Conservation (phyloP, 2,888 invertebrate species). For the Thymelicus sylvestris region DNA sequence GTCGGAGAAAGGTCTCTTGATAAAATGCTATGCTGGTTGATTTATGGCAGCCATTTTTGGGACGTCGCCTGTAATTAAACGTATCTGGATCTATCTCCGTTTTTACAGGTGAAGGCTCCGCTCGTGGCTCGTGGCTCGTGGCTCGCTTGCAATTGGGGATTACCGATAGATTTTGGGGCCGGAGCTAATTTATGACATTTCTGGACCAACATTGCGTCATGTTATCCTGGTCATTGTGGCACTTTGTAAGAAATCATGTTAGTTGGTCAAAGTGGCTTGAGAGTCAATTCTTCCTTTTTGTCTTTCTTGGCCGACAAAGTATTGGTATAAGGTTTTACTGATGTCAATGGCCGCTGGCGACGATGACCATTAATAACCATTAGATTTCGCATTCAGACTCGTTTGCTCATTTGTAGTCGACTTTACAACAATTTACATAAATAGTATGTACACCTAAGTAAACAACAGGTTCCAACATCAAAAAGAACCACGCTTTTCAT, state of each 20-base stretch:
- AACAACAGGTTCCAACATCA: no score
- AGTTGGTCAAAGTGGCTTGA: no score
- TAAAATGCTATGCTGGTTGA: slow-evolving; percentile 76
- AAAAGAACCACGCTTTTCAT: no score
- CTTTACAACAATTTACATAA: no score
- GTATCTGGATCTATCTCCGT: slow-evolving; percentile 61
- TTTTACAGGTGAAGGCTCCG: slow-evolving; percentile 45
- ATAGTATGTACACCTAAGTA: no score
- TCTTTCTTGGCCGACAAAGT: no score
- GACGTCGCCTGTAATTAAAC: slow-evolving; percentile 75
- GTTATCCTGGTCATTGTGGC: neutral
- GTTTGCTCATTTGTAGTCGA: no score
- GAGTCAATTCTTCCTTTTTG: no score
- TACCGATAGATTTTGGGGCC: slow-evolving; percentile 11
- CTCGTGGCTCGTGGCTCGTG: neutral
- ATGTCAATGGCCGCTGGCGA: no score
- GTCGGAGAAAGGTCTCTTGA: slow-evolving; percentile 78
- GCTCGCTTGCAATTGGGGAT: slow-evolving; percentile 25
- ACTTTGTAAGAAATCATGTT: neutral
- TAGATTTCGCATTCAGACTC: no score
- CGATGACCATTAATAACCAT: no score
- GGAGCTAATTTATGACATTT: slow-evolving; percentile 21
- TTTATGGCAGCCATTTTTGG: slow-evolving; percentile 74
- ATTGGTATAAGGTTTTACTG: no score
- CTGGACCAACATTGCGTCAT: neutral